Percentiles rank a stretch among this genome's conserved stretches.
These are phyloP conservation scores for Xylocampa areola DNA, from an alignment of 2,888 invertebrate genomes.

Conservation along the genomic window DNA sequence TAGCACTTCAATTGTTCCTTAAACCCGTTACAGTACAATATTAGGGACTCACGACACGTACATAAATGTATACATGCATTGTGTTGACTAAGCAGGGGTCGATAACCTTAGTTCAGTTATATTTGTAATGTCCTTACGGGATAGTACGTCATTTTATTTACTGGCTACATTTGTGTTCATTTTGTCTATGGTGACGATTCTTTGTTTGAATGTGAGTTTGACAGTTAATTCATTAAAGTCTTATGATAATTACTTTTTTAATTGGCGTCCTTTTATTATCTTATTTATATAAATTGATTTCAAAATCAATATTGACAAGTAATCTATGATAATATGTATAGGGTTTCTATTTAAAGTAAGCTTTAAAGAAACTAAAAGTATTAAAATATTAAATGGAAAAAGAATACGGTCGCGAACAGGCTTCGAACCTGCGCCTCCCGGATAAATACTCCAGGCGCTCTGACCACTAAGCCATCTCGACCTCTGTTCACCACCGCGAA, in stretches of 20 bases:
- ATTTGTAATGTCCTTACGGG: constrained; percentile 47
- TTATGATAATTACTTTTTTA: no score
- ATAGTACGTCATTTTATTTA: constrained; percentile 27
- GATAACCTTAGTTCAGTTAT: constrained; percentile 52
- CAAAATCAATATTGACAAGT: no score
- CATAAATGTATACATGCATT: constrained; percentile 15
- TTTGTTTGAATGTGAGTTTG: neutral
- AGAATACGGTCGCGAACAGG: no score
- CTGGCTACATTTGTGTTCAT: constrained; percentile 11
- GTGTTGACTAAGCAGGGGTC: constrained; percentile 39
- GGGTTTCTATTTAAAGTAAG: neutral
- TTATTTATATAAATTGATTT: no score
- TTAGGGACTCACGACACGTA: constrained; percentile 55
- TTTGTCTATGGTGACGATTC: neutral
- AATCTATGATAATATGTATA: no score
- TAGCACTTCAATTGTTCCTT: constrained; percentile 31
- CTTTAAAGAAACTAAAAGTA: neutral
- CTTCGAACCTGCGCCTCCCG: no score
- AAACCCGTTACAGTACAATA: constrained; percentile 34
- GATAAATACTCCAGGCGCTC: no score
- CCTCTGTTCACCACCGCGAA: no score
- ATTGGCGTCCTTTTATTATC: no score
- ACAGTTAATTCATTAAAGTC: neutral
- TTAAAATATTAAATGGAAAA: no score
- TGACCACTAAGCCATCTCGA: no score